phyloP scores from a whole-genome alignment of 2,888 invertebrate species.

The Leucophenga montana region DNA sequence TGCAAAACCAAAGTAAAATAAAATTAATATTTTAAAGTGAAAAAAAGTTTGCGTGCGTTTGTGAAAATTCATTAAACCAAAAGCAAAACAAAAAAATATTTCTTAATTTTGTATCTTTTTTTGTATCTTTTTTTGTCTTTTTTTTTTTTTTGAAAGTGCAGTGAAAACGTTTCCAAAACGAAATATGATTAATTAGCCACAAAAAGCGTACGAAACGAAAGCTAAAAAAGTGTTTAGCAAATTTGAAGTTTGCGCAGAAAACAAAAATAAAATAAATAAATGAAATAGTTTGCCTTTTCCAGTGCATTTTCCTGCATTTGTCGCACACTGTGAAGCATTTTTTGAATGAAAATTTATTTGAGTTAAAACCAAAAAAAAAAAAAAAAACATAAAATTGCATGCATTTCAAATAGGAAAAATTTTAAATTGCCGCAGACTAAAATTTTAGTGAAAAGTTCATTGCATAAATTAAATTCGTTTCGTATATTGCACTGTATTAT shows the following conservation, averaged over 20 bases:
- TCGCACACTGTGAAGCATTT: neutral
- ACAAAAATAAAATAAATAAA: no score
- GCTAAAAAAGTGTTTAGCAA: neutral
- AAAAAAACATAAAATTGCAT: conserved; percentile 3
- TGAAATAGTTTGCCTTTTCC: neutral
- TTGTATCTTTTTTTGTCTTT: conserved; percentile 32
- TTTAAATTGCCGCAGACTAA: neutral
- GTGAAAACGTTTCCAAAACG: conserved; percentile 55
- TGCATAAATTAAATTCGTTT: conserved; percentile 50
- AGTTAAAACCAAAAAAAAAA: no score
- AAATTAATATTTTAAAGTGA: neutral
- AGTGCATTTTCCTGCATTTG: neutral
- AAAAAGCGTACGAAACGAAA: conserved; percentile 22
- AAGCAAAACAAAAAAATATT: conserved; percentile 45
- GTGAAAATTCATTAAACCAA: conserved; percentile 6
- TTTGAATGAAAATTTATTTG: no score
- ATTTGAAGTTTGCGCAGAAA: neutral
- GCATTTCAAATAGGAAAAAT: conserved; percentile 24
- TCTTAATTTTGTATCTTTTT: conserved; percentile 41
- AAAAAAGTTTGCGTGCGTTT: neutral
- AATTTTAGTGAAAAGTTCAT: conserved; percentile 43
- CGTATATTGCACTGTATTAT: conserved; percentile 31
- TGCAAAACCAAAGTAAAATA: conserved; percentile 20
- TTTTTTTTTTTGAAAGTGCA: conserved; percentile 64
- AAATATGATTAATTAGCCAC: conserved; percentile 62